Conservation (phyloP, 2,888 invertebrate genomes). For the Tiphia femorata region DNA sequence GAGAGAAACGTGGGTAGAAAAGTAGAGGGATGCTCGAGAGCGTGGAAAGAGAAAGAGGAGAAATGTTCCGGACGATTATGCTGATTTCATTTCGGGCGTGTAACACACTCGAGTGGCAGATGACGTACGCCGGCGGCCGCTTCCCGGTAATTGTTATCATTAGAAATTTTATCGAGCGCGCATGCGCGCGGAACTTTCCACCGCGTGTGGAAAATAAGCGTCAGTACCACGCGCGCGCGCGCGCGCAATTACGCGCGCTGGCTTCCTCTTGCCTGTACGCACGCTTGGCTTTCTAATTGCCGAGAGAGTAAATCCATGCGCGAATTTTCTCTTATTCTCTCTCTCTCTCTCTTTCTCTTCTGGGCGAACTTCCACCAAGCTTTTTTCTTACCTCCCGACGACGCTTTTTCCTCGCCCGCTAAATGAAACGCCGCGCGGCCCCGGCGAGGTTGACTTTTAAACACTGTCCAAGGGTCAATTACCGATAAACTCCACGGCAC, state of each 20-base stretch:
- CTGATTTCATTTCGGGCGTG: slow-evolving; percentile 24
- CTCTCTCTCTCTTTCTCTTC: too few relatives aligned
- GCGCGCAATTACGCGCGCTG: too few relatives aligned
- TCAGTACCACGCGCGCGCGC: too few relatives aligned
- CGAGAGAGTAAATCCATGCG: too few relatives aligned
- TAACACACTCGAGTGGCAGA: slow-evolving; percentile 19
- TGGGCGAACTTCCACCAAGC: too few relatives aligned
- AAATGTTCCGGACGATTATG: slow-evolving; percentile 11
- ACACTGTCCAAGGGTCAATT: slow-evolving; percentile 38
- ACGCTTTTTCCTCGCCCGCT: neutral
- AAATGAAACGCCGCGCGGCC: neutral
- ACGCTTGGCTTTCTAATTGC: too few relatives aligned
- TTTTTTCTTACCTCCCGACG: neutral
- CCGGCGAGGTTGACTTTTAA: slow-evolving; percentile 11
- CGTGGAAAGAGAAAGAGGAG: slow-evolving; percentile 3
- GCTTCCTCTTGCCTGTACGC: too few relatives aligned
- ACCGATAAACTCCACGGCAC: slow-evolving; percentile 39
- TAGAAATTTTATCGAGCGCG: slow-evolving; percentile 23
- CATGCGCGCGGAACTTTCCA: neutral
- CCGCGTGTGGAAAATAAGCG: neutral
- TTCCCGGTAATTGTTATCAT: slow-evolving; percentile 23
- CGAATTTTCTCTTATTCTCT: too few relatives aligned
- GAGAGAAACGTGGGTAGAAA: neutral
- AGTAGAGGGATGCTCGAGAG: neutral
- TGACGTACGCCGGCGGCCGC: slow-evolving; percentile 23